These are phyloP conservation scores for Drosophila pandora DNA, from an alignment of 1,140 invertebrate genomes.

Conservation along the genomic window DNA sequence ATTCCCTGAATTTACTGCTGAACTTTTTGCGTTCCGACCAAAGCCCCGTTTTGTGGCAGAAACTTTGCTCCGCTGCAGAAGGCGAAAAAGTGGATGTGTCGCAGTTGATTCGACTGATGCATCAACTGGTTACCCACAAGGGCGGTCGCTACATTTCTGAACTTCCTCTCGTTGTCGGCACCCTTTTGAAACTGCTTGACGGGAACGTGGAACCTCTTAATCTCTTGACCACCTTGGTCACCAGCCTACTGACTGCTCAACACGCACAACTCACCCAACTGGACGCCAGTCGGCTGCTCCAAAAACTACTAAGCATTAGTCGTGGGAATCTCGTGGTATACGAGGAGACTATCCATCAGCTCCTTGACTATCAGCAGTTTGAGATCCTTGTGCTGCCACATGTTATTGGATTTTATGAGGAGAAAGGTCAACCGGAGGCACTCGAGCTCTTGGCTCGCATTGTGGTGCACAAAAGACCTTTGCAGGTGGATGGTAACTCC, in stretches of 20 bases:
- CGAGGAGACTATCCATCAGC: slow-evolving; percentile 87
- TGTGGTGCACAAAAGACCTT: slow-evolving; percentile 87
- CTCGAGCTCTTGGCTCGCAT: slow-evolving; percentile 88
- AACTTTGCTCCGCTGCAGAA: slow-evolving; percentile 52
- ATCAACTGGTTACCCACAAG: slow-evolving; percentile 86
- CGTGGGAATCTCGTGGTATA: slow-evolving; percentile 84
- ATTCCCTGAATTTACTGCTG: slow-evolving; percentile 86
- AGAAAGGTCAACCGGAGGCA: slow-evolving; percentile 85
- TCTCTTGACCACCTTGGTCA: slow-evolving; percentile 45
- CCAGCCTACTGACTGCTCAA: slow-evolving; percentile 69
- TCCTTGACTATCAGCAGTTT: slow-evolving; percentile 88
- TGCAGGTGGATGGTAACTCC: slow-evolving; percentile 86
- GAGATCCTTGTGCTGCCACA: slow-evolving; percentile 89
- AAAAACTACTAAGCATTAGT: slow-evolving; percentile 86
- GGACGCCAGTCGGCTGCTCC: slow-evolving; percentile 87
- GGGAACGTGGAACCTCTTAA: slow-evolving; percentile 23
- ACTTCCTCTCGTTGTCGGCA: slow-evolving; percentile 84
- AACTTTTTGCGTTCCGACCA: slow-evolving; percentile 86
- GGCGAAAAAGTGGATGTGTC: slow-evolving; percentile 9
- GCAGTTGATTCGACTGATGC: slow-evolving; percentile 84
- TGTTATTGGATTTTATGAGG: slow-evolving; percentile 87
- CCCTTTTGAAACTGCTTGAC: slow-evolving; percentile 85
- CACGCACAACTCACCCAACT: slow-evolving; percentile 88
- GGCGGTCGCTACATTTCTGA: slow-evolving; percentile 87
- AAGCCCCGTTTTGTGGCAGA: slow-evolving; percentile 86